Base-by-base conservation (phyloP, 2,888 invertebrate genomes). In the Tachina grossa region DNA sequence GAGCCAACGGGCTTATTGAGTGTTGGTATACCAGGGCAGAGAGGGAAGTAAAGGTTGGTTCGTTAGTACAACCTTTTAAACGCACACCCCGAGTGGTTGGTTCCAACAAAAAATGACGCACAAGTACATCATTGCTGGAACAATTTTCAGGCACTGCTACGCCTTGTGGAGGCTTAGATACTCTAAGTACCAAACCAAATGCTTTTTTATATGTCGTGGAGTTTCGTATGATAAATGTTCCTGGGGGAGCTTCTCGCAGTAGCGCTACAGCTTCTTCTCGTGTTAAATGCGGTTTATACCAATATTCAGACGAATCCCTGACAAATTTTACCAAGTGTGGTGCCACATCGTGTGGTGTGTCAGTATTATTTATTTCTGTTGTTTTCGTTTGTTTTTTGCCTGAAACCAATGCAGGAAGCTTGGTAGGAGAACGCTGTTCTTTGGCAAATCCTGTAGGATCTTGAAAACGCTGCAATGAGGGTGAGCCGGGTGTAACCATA, bases 1-100 rank as follows among this genome's bases (percentile, higher is more conserved):
- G 93, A 13, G 99, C 98, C 92, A 99, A 94, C n/a, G 97, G 96
- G 87, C 97, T 98, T 84, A 99, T 96, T 4, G 98, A 98, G 93
- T 99, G 99, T 91, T 99, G 99, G 93, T 99, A 99, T 43, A 99
- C 98, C 83, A 99, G 94, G 0, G 99, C 99, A 1, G 99, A 98
- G 9, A 99, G 94, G 31, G 98, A 98, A 89, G 97, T 97, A 93
- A 99, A 99, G 0, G 98, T 98, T 0, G 99, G 99, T 92, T 99
- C 99, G 91, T 98, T 98, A 87, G 96, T 95, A 91, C 98, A 98
- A 61, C 99, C 98, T 91, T 98, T 97, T 84, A 99, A 94, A 61
- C 98, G 95, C 77, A 99, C 99, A 75, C 99, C 99, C 88, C 98
- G 95, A n/a, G 97, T 96, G 14, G 98, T 98, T 6, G 98, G 98